Percentiles rank a stretch among this genome's conserved stretches.
phyloP scores from a whole-genome alignment of 2,113 vertebrate species.

The Macrotus californicus region DNA sequence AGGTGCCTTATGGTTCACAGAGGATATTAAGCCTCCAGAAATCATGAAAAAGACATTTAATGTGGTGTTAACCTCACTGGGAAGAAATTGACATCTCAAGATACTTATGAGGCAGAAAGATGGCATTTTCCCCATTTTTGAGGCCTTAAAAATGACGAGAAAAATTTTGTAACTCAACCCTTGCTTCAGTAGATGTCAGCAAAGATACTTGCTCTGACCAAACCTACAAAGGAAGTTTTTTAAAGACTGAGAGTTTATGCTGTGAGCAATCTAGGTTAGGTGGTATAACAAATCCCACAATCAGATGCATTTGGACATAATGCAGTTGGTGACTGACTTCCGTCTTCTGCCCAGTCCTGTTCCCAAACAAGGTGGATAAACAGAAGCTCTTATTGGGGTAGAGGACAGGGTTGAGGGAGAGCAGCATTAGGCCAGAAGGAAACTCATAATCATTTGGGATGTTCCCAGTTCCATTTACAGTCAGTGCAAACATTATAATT shows the following conservation, averaged over 20 bases:
- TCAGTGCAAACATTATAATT: background rate
- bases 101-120: background rate
- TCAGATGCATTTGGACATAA: background rate
- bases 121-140: background rate
- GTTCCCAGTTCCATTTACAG: background rate
- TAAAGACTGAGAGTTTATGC: background rate
- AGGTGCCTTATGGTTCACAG: background rate
- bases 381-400: background rate
- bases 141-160: slow-evolving; percentile 20
- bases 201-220: background rate
- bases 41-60: background rate
- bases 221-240: background rate
- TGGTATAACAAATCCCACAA: background rate
- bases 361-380: background rate
- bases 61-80: background rate
- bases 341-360: background rate
- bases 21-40: background rate
- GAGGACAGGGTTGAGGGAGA: background rate
- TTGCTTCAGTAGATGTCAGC: background rate
- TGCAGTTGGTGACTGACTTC: background rate
- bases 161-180: background rate
- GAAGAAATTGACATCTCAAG: background rate
- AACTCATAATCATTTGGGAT: background rate
- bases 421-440: background rate
- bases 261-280: background rate